A percentile compares a stretch with the other conserved stretches of the same genome.
Evolutionary conservation across 1,140 invertebrate species (phyloP).

Genomic region (Halesus radiatus): DNA sequence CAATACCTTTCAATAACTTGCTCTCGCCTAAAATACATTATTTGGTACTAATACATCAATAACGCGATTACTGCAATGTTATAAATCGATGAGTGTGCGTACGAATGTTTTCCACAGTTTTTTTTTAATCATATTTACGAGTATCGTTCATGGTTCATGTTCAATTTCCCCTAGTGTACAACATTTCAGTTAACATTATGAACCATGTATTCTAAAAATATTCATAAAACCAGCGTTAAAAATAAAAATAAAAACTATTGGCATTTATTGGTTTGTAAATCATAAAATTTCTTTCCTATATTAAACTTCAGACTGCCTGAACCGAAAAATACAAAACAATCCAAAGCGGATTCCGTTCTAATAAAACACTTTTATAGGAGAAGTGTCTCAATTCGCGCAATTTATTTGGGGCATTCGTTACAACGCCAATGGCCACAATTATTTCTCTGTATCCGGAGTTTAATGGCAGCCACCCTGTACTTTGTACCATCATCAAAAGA

Average conservation of each 20-base stretch:
- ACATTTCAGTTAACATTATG: neutral
- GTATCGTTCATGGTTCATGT: neutral
- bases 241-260: too few relatives aligned
- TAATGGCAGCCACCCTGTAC: neutral
- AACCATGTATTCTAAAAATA: neutral
- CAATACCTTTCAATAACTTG: too few relatives aligned
- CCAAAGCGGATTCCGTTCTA: conserved; percentile 6
- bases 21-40: too few relatives aligned
- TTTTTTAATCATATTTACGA: neutral
- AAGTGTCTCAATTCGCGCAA: neutral
- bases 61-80: too few relatives aligned
- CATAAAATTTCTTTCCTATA: neutral
- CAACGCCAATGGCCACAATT: conserved; percentile 24
- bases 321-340: neutral
- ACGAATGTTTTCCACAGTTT: too few relatives aligned
- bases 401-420: conserved; percentile 12
- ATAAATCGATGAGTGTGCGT: too few relatives aligned
- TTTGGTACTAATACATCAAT: too few relatives aligned
- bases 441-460: conserved; percentile 17
- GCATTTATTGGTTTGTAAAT: neutral
- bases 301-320: neutral
- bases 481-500: too few relatives aligned
- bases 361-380: conserved; percentile 29
- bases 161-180: neutral
- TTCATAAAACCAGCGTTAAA: too few relatives aligned